Evolutionary conservation across 2,888 invertebrate species (phyloP).

Genomic region (Ceratothoa steindachneri): DNA sequence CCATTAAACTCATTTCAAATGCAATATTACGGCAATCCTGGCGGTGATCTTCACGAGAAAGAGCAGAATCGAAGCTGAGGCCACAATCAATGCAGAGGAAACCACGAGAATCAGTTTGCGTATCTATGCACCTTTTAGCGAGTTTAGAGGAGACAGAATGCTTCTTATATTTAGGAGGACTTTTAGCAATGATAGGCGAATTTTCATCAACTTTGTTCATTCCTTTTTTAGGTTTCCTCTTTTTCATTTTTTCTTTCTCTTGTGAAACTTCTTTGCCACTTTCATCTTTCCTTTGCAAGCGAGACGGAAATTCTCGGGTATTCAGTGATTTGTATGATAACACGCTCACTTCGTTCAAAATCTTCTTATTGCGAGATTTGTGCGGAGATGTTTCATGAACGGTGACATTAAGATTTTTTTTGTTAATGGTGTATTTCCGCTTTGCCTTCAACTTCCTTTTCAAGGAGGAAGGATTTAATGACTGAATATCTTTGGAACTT

Average conservation of each 20-base stretch:
- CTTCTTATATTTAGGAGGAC: background rate
- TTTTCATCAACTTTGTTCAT: constrained; percentile 4
- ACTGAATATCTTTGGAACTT: background rate
- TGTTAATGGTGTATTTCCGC: background rate
- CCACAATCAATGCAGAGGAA: constrained; percentile 40
- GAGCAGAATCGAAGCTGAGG: constrained; percentile 34
- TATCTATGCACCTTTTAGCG: background rate
- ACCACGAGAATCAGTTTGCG: constrained; percentile 13
- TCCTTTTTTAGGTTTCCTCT: background rate
- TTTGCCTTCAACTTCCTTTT: background rate
- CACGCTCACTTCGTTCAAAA: background rate
- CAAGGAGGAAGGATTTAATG: background rate
- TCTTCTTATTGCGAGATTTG: background rate
- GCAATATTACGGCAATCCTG: constrained; percentile 44
- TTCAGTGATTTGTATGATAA: background rate
- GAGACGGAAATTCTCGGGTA: background rate
- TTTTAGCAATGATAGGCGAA: background rate
- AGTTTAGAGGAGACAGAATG: background rate
- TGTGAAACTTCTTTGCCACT: background rate
- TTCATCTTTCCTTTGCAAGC: background rate
- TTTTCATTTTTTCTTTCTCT: background rate
- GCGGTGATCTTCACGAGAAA: constrained; percentile 32
- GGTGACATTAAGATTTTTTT: background rate
- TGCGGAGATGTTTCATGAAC: background rate
- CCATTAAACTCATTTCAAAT: constrained; percentile 46